Conservation (phyloP, 2,113 vertebrate species). For the Psittacara wagleri region DNA sequence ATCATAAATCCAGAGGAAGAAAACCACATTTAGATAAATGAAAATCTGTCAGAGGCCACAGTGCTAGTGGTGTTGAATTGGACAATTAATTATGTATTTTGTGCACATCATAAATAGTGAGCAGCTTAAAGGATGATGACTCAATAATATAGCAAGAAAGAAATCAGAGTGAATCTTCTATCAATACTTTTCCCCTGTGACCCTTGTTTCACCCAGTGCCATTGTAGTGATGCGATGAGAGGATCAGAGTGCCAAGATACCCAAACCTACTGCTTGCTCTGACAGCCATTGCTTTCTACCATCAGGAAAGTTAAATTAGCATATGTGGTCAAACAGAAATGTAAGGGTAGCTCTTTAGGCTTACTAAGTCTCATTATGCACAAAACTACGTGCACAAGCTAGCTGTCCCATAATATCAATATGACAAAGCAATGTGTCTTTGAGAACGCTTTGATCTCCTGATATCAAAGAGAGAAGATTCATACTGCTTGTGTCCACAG, state of each 20-base stretch:
- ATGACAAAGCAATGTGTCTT: background rate
- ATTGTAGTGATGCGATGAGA: background rate
- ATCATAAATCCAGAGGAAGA: constrained; percentile 26
- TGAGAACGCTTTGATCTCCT: background rate
- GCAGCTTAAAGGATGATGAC: constrained; percentile 17
- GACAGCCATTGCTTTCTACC: background rate
- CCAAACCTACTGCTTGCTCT: background rate
- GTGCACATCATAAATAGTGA: constrained; percentile 46
- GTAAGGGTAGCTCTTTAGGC: background rate
- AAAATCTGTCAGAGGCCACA: constrained; percentile 45
- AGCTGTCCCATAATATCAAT: background rate
- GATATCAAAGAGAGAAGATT: constrained; percentile 3
- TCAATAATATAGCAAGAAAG: constrained; percentile 14
- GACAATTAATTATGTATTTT: constrained; percentile 56
- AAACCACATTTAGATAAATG: constrained; percentile 1
- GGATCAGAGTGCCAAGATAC: background rate
- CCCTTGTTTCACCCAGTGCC: background rate
- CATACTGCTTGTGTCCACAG: background rate
- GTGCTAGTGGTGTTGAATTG: background rate
- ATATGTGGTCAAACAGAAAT: background rate
- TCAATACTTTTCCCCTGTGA: background rate
- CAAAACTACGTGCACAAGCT: background rate
- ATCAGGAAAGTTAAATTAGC: constrained; percentile 1
- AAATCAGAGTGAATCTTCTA: constrained; percentile 1
- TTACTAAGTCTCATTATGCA: constrained; percentile 23